phyloP scores from a whole-genome alignment of 53 echinoderm and acorn worm genomes.

The Actinopyga echinites region DNA sequence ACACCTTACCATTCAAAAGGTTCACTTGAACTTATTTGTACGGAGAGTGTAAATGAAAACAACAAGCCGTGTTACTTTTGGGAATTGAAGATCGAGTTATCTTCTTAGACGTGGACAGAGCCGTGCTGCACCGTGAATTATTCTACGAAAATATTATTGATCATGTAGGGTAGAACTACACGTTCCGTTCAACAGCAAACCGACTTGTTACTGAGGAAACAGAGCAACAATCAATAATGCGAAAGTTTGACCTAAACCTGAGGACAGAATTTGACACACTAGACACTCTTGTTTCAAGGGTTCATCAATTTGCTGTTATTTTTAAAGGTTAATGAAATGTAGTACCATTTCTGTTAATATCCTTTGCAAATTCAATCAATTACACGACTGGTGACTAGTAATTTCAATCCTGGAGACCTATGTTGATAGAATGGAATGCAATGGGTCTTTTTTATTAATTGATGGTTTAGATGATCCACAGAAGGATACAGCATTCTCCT shows the following conservation, averaged over 20 bases:
- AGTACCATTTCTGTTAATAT: background rate
- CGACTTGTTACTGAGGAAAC: conserved; percentile 32
- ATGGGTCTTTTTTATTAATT: too few species aligned
- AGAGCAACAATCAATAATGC: background rate
- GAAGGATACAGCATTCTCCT: too few species aligned
- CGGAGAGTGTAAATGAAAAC: too few species aligned
- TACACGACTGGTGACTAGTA: too few species aligned
- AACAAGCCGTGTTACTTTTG: too few species aligned
- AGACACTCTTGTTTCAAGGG: background rate
- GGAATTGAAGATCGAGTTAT: too few species aligned
- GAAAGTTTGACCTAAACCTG: background rate
- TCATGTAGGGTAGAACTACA: background rate
- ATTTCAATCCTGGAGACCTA: too few species aligned
- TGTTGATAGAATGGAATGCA: too few species aligned
- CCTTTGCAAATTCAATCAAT: background rate
- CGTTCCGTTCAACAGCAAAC: conserved; percentile 7
- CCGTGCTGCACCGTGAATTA: background rate
- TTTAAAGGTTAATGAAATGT: conserved; percentile 7
- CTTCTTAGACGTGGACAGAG: too few species aligned
- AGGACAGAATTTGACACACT: background rate
- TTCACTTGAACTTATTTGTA: too few species aligned
- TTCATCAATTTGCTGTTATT: background rate
- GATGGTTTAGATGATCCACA: too few species aligned
- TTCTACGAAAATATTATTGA: conserved; percentile 22
- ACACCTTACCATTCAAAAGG: too few species aligned